A percentile compares a stretch with the other conserved stretches of the same genome.
phyloP scores from a whole-genome alignment of 2,797 vertebrate species.

The Eospalax fontanierii region DNA sequence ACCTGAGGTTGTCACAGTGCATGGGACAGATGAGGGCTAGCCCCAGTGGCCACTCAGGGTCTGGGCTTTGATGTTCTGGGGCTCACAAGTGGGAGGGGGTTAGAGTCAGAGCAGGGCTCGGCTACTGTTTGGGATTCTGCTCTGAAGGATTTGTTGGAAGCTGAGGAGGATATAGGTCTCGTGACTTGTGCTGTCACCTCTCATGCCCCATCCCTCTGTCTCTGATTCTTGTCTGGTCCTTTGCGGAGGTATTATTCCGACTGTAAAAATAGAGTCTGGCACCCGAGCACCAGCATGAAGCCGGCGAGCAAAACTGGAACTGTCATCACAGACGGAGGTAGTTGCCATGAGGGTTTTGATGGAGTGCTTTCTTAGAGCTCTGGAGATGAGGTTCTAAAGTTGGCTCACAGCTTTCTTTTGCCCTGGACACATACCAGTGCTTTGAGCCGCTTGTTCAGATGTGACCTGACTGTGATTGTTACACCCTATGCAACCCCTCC shows the following conservation, averaged over 20 bases:
- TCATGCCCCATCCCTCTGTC: conserved; percentile 26
- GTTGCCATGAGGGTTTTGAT: conserved; percentile 21
- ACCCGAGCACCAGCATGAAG: background rate
- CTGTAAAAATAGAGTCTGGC: conserved; percentile 75
- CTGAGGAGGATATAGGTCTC: background rate
- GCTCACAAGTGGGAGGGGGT: background rate
- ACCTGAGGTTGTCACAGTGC: background rate
- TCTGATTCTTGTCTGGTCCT: conserved; percentile 24
- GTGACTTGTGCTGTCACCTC: background rate
- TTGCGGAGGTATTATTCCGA: conserved; percentile 71
- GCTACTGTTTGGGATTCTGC: background rate
- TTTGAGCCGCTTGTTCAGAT: background rate
- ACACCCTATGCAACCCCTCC: too few species aligned
- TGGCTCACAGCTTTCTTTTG: background rate
- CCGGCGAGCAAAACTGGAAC: conserved; percentile 59
- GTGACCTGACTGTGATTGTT: background rate
- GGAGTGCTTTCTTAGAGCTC: background rate
- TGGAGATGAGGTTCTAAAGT: conserved; percentile 2
- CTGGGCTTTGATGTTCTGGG: background rate
- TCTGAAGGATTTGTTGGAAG: background rate
- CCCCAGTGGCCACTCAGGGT: background rate
- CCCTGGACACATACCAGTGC: background rate
- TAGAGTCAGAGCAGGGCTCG: background rate
- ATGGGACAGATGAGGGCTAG: background rate
- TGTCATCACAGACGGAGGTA: background rate